Base-by-base conservation (phyloP, 2,888 invertebrate species). In the Nymphalis polychloros region DNA sequence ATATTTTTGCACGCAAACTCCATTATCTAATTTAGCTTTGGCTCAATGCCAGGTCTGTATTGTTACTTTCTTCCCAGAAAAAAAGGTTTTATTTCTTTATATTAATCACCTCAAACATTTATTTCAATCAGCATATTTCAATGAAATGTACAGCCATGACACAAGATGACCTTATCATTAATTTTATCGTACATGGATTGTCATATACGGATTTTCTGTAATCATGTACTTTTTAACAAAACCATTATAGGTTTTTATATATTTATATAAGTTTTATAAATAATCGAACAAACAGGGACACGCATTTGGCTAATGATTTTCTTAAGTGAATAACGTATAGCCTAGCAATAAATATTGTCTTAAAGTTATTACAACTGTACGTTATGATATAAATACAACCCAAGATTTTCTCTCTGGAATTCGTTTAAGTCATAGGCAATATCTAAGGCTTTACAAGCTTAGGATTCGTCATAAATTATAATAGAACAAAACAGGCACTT, bases 1-100 rank as follows among this genome's bases (percentile, higher is more conserved):
- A 92, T 92, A 91, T 92, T 92, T 92, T 92, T 91, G 92, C 92
- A 92, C 92, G 90, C 91, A 91, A 92, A 92, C 89, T 92, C 92
- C 92, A 92, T 92, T 92, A 92, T 92, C 91, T 92, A 92, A 92
- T 92, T 92, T 92, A 89, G 91, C 91, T 90, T 89, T 92, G 92
- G 91, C 90, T 86, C 87, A 88, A 89, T 89, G 91, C 92, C 92
- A 92, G 87, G 86, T 88, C 86, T 86, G 86, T 82, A 87, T 85
- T 89, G 87, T 89, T 89, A 87, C 87, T 87, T 90, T 89, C 85
- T 86, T 87, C 81, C 78, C 79, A 84, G 86, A 86, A 87, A 87
- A 41, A 87, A 85, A 85, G 84, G 83, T 88, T 90, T 89, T 87
- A 86, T 87, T 88, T 82, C 81, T 87, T 88, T 86, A 86, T 87